Evolutionary conservation across 2,113 vertebrate species (phyloP), one percentile per base, ranked within the genome.

Genomic region (Datnioides undecimradiatus): DNA sequence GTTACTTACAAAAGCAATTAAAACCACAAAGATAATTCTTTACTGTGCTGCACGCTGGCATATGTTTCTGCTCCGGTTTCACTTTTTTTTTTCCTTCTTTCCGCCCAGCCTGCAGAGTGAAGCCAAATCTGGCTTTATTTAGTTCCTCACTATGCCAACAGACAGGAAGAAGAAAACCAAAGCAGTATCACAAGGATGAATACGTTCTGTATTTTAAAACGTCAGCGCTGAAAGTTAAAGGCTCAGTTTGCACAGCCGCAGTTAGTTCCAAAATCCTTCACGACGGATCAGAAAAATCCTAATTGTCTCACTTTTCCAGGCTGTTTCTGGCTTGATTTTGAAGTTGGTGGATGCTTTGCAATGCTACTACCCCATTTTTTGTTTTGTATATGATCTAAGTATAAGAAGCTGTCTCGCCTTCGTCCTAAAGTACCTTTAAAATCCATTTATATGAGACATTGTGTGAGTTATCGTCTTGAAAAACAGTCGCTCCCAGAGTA

Each of bases 1-100:
- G 46, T 84, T 77, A 57, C 59, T 85, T 64, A 29, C 25, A 54
- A 83, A 81, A 86, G 72, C 78, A 79, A 73, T 88, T 80, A 63
- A 65, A 85, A 62, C 64, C 55, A 23, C 48, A 74, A 64, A 55
- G 69, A 64, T 58, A 33, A 60, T 3, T 34, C 27, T 78, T 67
- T 13, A 45, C 10, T 60, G 49, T 21, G 31, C 33, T 12, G 5
- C 38, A 19, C n/a, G n/a, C 17, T 60, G 19, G 38, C 19, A 23
- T 68, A 29, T 74, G 27, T 60, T 58, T 46, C 36, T 2, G 2
- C 36, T 74, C 66, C 41, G 70, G 46, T 51, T 80, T 62, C 36
- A 58, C n/a, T 72, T 55, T 23, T 73, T 49, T 21, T n/a, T 31
- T 60, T 9, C 4, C n/a, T n/a, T n/a, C n/a, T n/a, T n/a, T n/a